A percentile compares a stretch with the other conserved stretches of the same genome.
phyloP scores from a whole-genome alignment of 2,797 vertebrate genomes.

The Yasuhikotakia modesta region DNA sequence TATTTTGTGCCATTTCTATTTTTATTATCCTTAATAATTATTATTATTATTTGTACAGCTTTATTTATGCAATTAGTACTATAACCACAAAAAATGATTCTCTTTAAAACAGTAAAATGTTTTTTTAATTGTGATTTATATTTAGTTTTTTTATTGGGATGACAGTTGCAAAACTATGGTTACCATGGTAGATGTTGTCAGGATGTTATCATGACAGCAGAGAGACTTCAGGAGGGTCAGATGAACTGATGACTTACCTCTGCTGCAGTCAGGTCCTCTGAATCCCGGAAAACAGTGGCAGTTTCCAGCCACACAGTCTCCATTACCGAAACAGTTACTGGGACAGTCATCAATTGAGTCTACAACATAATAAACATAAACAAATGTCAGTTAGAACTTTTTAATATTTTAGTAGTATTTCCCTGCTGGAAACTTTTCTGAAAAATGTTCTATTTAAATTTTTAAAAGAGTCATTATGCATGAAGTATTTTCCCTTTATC shows the following conservation, averaged over 20 bases:
- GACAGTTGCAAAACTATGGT: background rate
- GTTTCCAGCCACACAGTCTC: constrained; percentile 91
- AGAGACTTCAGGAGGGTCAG: too few species aligned
- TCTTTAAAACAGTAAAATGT: too few species aligned
- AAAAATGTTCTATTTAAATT: background rate
- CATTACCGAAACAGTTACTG: constrained; percentile 97
- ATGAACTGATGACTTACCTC: constrained; percentile 79
- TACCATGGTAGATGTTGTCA: background rate
- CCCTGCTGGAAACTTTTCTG: background rate
- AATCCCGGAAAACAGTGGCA: constrained; percentile 97
- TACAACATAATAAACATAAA: constrained; percentile 68
- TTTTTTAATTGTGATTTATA: background rate
- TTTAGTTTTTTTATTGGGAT: background rate
- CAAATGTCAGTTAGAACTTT: constrained; percentile 16
- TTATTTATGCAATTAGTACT: too few species aligned
- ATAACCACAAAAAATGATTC: too few species aligned
- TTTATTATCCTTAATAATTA: too few species aligned
- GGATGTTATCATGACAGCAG: too few species aligned
- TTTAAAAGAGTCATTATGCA: background rate
- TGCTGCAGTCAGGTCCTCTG: constrained; percentile 92
- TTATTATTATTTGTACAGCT: too few species aligned
- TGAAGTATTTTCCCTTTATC: too few species aligned
- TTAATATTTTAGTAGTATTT: constrained; percentile 3
- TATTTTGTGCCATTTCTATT: too few species aligned
- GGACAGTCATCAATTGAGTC: constrained; percentile 97